phyloP scores from a whole-genome alignment of 2,113 vertebrate species.

The Paedocypris sp. region DNA sequence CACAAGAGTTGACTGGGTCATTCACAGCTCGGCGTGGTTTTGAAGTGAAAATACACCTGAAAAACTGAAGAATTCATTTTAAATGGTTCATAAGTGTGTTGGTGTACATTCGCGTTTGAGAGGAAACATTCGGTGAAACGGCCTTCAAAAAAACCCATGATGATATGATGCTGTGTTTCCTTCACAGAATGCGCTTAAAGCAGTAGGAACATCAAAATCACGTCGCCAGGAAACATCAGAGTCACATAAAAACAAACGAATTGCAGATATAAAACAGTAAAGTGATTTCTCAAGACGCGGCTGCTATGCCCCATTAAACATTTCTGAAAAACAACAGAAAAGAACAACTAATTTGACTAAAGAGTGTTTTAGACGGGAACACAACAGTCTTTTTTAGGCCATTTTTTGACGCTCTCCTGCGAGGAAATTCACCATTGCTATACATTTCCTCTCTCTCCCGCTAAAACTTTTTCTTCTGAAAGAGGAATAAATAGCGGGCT shows the following conservation, averaged over 20 bases:
- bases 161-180: background rate
- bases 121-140: background rate
- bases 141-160: background rate
- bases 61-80: background rate
- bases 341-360: no score
- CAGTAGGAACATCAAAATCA: background rate
- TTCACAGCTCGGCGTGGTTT: no score
- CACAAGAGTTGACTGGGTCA: background rate
- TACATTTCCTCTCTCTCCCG: background rate
- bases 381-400: no score
- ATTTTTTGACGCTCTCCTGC: no score
- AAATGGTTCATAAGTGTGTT: background rate
- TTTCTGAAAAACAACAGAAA: slow-evolving; percentile 4
- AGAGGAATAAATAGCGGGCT: slow-evolving; percentile 22
- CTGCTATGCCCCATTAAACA: slow-evolving; percentile 7
- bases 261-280: background rate
- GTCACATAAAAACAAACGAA: background rate
- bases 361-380: background rate
- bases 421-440: background rate
- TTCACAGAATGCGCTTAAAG: background rate
- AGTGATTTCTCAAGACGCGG: slow-evolving; percentile 17
- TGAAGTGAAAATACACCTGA: no score
- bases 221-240: background rate
- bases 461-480: background rate
- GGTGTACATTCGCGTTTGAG: background rate